Evolutionary conservation across 2,113 vertebrate genomes (phyloP), one percentile per base, ranked within the genome.

Genomic region (Scomber scombrus): DNA sequence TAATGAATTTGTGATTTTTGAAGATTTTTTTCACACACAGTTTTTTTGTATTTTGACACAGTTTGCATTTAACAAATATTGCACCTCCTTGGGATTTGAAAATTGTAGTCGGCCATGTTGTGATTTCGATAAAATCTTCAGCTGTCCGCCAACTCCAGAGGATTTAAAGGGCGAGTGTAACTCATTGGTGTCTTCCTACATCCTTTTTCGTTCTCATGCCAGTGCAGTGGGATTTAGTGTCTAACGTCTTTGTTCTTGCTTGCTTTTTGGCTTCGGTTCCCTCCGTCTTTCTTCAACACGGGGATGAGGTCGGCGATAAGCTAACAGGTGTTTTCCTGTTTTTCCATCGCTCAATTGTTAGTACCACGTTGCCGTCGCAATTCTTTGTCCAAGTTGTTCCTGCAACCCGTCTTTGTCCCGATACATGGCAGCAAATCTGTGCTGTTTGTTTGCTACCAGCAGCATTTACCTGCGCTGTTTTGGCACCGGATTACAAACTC

Each of bases 401-500:
- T 47, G 40, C 79, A 56, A 51, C 7, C 50, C 16, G 6, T 78
- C 67, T 65, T 67, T 13, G 15, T 83, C 75, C 34, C 19, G 26
- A 4, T 63, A 52, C 71, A 31, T n/a, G 11, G 40, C 43, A 50
- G 19, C 19, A 54, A 52, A 76, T 11, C 56, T 45, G 50, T 69
- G 55, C 45, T 69, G 47, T 81, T 81, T 60, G 45, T 70, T 77
- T 71, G 19, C 82, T 80, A 78, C 78, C 50, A 61, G 89, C 78
- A 69, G 57, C 45, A 12, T 71, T 54, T 50, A 71, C 70, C 62
- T 80, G 57, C 66, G 26, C 55, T 0, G 26, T 57, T 84, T 45
- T 86, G 90, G 72, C 60, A 75, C 11, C 19, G 21, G 49, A 85
- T 75, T 75, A 83, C 31, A 72, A 61, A 62, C 60, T 26, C 14